phyloP scores from a whole-genome alignment of 2,113 vertebrate genomes.

The Capreolus pygargus region DNA sequence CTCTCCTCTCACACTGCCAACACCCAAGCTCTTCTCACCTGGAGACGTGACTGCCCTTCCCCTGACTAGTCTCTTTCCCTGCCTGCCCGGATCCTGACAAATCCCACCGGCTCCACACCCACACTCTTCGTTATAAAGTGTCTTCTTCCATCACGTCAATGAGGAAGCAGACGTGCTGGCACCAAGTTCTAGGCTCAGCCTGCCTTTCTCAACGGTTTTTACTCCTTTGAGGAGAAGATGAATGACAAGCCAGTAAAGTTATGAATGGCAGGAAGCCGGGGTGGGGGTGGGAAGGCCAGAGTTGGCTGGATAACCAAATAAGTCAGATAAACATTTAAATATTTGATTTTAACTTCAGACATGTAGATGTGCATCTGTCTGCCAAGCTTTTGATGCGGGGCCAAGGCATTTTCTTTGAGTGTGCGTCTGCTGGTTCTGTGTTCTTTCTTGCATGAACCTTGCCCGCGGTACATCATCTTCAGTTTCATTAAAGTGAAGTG shows the following conservation, averaged over 20 bases:
- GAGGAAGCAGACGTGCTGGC: background rate
- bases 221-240: background rate
- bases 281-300: background rate
- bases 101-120: background rate
- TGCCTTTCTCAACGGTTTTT: background rate
- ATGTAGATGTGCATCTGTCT: background rate
- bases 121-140: background rate
- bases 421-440: background rate
- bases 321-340: conserved; percentile 49
- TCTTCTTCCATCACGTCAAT: background rate
- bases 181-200: background rate
- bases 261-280: conserved; percentile 51
- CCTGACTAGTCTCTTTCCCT: background rate
- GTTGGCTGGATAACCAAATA: conserved; percentile 42
- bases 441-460: background rate
- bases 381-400: conserved; percentile 28
- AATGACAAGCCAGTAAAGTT: background rate
- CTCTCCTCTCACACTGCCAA: background rate
- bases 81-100: fast-evolving
- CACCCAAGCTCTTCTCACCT: background rate
- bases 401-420: conserved; percentile 3
- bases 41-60: background rate
- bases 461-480: background rate
- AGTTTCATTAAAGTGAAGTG: background rate
- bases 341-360: conserved; percentile 42